Conservation (phyloP, 2,888 invertebrate genomes). For the Caenorhabditis drosophilae region DNA sequence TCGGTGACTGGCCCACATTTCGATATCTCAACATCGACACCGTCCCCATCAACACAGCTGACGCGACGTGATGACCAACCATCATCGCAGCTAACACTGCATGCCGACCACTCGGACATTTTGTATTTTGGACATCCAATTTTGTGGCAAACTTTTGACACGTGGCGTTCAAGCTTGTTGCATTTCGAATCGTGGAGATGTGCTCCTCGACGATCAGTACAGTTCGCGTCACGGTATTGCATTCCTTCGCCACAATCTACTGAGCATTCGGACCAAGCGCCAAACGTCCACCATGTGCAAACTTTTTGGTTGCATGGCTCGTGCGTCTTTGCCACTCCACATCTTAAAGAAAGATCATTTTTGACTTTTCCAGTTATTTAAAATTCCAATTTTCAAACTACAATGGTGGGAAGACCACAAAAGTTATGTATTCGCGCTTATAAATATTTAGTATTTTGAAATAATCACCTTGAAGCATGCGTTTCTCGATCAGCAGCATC, state of each 20-base stretch:
- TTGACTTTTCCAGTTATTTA: too few species aligned
- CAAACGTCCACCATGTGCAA: conserved; percentile 64
- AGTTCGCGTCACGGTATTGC: conserved; percentile 58
- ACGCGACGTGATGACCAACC: conserved; percentile 66
- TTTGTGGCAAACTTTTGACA: conserved; percentile 69
- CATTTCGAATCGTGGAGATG: conserved; percentile 48
- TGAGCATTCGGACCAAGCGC: conserved; percentile 66
- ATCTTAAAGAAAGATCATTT: conserved; percentile 10
- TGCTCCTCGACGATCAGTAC: conserved; percentile 47
- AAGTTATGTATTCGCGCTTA: too few species aligned
- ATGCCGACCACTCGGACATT: conserved; percentile 68
- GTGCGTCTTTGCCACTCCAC: conserved; percentile 23
- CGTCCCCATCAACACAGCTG: conserved; percentile 59
- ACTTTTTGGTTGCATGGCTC: conserved; percentile 63
- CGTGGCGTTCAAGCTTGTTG: conserved; percentile 52
- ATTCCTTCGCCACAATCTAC: conserved; percentile 67
- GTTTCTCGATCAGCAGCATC: conserved; percentile 69
- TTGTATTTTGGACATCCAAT: conserved; percentile 71
- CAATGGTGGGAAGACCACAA: too few species aligned
- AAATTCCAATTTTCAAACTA: too few species aligned
- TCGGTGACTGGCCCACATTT: conserved; percentile 43
- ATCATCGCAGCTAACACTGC: conserved; percentile 60
- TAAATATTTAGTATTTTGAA: too few species aligned
- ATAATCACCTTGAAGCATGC: conserved; percentile 12
- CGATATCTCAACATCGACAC: conserved; percentile 44